Evolutionary conservation across 2,113 vertebrate species (phyloP), one percentile per base, ranked within the genome.

Genomic region (Salminus brasiliensis): DNA sequence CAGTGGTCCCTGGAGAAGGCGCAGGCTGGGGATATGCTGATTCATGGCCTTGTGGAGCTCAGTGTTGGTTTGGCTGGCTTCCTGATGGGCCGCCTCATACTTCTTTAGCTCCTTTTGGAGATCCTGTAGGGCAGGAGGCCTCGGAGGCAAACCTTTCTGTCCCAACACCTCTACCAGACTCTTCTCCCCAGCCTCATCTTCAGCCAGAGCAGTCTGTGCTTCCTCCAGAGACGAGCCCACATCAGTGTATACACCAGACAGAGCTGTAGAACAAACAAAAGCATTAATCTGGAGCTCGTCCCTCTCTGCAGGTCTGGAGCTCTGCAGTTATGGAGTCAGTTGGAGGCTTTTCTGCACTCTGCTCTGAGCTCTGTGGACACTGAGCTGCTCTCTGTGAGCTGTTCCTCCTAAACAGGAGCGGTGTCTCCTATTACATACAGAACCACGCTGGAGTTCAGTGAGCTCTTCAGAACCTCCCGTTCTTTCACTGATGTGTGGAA

Each of bases 21-120:
- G 90, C 39, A 95, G 90, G 89, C 95, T 96, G 67, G 92, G 85
- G 0, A 95, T 93, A 8, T 96, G 95, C 4, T 94, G 90, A 80
- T 94, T 94, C 94, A 96, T 96, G 84, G 94, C 95, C 0, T 90
- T 91, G 87, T 95, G 95, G 72, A 96, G 93, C 88, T 96, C 94
- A 0, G 92, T 94, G 89, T 96, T 96, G 89, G 94, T 95, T 89
- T 94, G 94, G 12, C 94, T 95, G 55, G 95, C 95, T 86, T 93
- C 91, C 81, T 94, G 90, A 0, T 95, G 95, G 55, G 91, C 91
- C 68, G 93, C 91, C 92, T 93, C 72, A 88, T 95, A 96, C 81
- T 94, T 95, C 84, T 90, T 81, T 86, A 94, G 93, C 43, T 96
- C 95, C 60, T 89, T 92, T 81, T 89, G 90, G n/a, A 95, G 91